Evolutionary conservation across 2,797 vertebrate species (phyloP), one percentile per base, ranked within the genome.

Genomic region (Acanthurus tractus): DNA sequence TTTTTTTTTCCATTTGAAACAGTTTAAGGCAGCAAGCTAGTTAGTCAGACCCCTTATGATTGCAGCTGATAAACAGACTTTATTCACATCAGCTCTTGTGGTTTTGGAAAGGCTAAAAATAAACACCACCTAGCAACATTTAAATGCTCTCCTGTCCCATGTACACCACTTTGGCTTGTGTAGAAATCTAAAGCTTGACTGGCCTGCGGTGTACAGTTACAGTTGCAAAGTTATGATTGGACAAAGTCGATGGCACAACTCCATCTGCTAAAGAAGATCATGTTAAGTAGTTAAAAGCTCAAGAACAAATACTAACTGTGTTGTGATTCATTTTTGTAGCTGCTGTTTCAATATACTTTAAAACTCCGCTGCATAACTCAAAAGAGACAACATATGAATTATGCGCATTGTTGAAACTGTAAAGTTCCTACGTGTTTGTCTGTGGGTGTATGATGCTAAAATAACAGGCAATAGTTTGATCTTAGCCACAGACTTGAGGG

Each of bases 401-500:
- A 65, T 61, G 4, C 13, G 50, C 25, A 56, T 53, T 50, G 29
- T 50, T 63, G 38, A 15, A 40, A 54, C 52, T 58, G 46, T 45
- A 13, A 34, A 53, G 52, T 63, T 69, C 50, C 42, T 22, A 46
- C 4, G 42, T 64, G 40, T 78, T 15, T 70, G 46, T 62, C 44
- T 75, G 42, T 74, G 71, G 56, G 46, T 59, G 54, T 61, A 8
- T 68, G 38, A 70, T 53, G 50, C 56, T 82, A 53, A 81, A 89
- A 82, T 65, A 69, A 66, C 14, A 79, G 38, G 38, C 67, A 70
- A 64, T 22, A 75, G 78, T 86, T 87, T 82, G 76, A 89, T 84
- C 74, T 76, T 69, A 77, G 57, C 29, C 36, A 68, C 64, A 79
- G 73, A 74, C 48, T 63, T 29, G 48, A 83, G 63, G 49, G 52